These are phyloP conservation scores for Mechanitis mazaeus DNA, from an alignment of 2,888 invertebrate species.

Conservation along the genomic window DNA sequence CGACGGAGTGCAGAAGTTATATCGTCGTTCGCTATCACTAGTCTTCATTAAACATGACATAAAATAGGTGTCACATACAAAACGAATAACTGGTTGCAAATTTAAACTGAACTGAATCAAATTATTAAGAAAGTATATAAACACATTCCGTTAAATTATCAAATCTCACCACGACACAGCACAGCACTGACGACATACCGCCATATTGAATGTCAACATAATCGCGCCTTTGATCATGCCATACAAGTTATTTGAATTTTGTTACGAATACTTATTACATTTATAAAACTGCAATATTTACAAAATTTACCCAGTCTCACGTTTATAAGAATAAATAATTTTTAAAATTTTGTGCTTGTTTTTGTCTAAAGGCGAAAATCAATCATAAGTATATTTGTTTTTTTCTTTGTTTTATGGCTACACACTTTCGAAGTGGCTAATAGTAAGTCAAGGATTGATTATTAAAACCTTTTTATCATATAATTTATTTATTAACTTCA, in stretches of 20 bases:
- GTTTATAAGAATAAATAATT: conserved; percentile 41
- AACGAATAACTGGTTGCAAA: conserved; percentile 15
- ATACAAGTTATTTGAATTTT: conserved; percentile 40
- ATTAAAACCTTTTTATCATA: background rate
- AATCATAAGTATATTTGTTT: conserved; percentile 32
- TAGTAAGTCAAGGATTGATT: background rate
- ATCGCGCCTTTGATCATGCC: conserved; percentile 61
- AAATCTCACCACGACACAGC: conserved; percentile 96
- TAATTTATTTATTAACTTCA: background rate
- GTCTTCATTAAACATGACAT: conserved; percentile 34
- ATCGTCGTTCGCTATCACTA: conserved; percentile 41
- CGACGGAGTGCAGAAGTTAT: conserved; percentile 53
- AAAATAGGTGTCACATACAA: conserved; percentile 39
- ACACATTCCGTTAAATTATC: conserved; percentile 56
- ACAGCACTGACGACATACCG: conserved; percentile 97
- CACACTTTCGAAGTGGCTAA: conserved; percentile 12
- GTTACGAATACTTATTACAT: conserved; percentile 19
- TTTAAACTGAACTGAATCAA: conserved; percentile 15
- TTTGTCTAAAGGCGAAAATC: conserved; percentile 57
- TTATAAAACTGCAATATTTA: conserved; percentile 18
- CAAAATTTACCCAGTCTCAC: conserved; percentile 32
- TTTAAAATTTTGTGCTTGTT: conserved; percentile 69
- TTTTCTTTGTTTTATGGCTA: conserved; percentile 25
- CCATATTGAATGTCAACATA: conserved; percentile 92
- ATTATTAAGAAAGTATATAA: conserved; percentile 39